Base-by-base conservation (phyloP, 2,888 invertebrate species). In the Drosophila falleni region DNA sequence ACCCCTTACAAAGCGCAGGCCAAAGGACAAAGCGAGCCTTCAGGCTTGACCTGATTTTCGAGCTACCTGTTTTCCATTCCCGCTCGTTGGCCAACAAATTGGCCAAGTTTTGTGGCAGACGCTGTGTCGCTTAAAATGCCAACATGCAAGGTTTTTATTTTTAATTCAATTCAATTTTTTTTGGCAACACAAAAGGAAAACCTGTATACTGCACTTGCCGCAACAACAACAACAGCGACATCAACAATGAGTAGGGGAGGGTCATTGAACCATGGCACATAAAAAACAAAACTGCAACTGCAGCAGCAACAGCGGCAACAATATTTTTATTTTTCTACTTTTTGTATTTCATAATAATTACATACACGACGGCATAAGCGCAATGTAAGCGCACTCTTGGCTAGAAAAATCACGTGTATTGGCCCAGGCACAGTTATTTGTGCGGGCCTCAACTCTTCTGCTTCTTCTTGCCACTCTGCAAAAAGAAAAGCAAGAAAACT, bases 151-250 rank as follows among this genome's bases (percentile, higher is more conserved):
- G 73, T 65, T 78, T 74, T 56, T 60, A 64, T 80, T 70, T 69
- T 19, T 2, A 19, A 71, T 65, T 47, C 62, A 19, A 47, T 26
- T 74, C 53, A 64, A 13, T 31, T 23, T 49, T 39, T 81, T 87
- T 88, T 82, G 86, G 89, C 88, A 87, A 72, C 78, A 82, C 70
- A 83, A 89, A 77, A 71, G 79, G 62, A 80, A 83, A 84, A 84
- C 89, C 87, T 72, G 89, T 89, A 80, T 71, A 71, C 16, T 89
- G 84, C 83, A 84, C 84, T 84, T 84, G 84, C 84, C 89, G 80
- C 84, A 87, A 72, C 60, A 69, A 37, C 60, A 69, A 37, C 47
- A 60, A 46, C 50, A 63, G 50, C 55, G 60, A 54, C 46, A 67
- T 54, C 64, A 50, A 56, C 58, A 67, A 58, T 67, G 55, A 39